Conservation (phyloP, 2,888 invertebrate species). For the Lottia gigantea region DNA sequence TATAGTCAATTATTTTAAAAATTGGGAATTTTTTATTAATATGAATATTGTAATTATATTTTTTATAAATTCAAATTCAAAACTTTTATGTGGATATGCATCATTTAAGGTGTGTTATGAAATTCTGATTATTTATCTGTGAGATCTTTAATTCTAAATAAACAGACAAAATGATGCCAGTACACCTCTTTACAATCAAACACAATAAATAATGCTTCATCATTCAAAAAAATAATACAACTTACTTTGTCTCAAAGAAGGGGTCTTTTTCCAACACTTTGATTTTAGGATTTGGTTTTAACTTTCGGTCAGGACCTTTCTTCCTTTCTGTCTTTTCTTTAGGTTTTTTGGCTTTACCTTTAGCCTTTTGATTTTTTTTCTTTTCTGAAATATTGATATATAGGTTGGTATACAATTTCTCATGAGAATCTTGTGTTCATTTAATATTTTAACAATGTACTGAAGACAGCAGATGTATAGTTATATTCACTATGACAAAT, state of each 20-base stretch:
- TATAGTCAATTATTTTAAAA: too few relatives aligned
- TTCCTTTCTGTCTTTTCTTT: constrained; percentile 41
- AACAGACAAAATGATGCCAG: too few relatives aligned
- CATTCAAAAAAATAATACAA: neutral
- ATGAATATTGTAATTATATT: too few relatives aligned
- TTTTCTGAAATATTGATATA: constrained; percentile 20
- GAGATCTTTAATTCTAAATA: too few relatives aligned
- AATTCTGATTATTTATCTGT: too few relatives aligned
- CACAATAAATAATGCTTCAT: too few relatives aligned
- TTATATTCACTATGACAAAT: neutral
- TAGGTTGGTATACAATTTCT: neutral
- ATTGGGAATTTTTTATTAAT: too few relatives aligned
- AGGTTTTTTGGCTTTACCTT: constrained; percentile 35
- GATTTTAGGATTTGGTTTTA: constrained; percentile 66
- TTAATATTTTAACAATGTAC: constrained; percentile 17
- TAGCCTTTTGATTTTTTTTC: constrained; percentile 24
- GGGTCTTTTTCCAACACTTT: constrained; percentile 67
- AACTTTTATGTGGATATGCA: too few relatives aligned
- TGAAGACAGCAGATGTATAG: neutral
- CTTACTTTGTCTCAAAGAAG: constrained; percentile 67
- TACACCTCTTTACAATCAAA: too few relatives aligned
- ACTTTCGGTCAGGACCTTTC: constrained; percentile 54
- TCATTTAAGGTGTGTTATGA: too few relatives aligned
- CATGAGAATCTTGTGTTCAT: constrained; percentile 19
- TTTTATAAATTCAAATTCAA: too few relatives aligned